These are phyloP conservation scores for Montipora foliosa DNA, from an alignment of 64 coral and sea anemone species.

Conservation along the genomic window DNA sequence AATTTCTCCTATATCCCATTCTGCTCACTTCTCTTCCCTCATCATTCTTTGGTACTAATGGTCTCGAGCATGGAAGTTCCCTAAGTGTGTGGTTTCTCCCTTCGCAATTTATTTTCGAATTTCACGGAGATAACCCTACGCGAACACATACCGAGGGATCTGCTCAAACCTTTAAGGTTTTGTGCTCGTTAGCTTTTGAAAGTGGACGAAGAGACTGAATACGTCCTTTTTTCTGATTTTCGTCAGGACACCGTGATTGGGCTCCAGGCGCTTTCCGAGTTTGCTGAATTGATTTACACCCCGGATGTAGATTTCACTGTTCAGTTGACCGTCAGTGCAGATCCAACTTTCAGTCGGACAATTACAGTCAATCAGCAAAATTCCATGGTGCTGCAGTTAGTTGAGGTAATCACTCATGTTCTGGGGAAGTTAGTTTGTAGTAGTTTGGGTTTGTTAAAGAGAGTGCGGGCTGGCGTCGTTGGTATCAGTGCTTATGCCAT, in stretches of 20 bases:
- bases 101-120: too few species aligned
- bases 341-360: slow-evolving; percentile 47
- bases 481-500: too few species aligned
- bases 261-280: slow-evolving; percentile 81
- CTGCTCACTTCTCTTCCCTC: too few species aligned
- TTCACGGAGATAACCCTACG: too few species aligned
- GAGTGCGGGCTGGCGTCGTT: too few species aligned
- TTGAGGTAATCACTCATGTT: slow-evolving; percentile 38
- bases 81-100: too few species aligned
- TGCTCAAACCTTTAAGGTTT: background rate
- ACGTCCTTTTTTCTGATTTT: background rate
- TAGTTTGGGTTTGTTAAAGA: background rate
- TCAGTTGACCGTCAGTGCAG: slow-evolving; percentile 20
- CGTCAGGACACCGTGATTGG: slow-evolving; percentile 84
- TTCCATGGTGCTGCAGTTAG: slow-evolving; percentile 76
- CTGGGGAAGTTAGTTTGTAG: too few species aligned
- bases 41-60: too few species aligned
- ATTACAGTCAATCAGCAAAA: slow-evolving; percentile 71
- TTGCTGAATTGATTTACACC: slow-evolving; percentile 71
- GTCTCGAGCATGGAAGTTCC: too few species aligned
- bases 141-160: background rate
- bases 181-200: background rate
- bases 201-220: background rate
- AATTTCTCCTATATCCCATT: too few species aligned
- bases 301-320: slow-evolving; percentile 67